A percentile compares a stretch with the other conserved stretches of the same genome.
phyloP scores from a whole-genome alignment of 2,113 vertebrate species.

The Platanista minor region DNA sequence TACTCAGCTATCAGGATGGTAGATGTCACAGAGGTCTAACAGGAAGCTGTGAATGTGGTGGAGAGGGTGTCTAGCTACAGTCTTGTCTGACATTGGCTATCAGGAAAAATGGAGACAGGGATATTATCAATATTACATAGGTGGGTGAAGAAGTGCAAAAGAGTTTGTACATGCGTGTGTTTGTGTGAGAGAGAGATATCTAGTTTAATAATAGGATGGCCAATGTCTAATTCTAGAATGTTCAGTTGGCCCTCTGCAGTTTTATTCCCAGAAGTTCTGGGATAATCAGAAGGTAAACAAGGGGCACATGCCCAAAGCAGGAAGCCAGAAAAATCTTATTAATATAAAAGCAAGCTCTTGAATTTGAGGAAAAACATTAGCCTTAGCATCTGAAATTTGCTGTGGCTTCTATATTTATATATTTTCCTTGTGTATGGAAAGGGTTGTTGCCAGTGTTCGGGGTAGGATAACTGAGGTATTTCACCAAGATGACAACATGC shows the following conservation, averaged over 20 bases:
- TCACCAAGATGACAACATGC: background rate
- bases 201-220: background rate
- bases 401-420: background rate
- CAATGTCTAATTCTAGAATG: background rate
- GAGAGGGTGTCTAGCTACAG: rapidly evolving
- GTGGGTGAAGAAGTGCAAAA: background rate
- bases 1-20: background rate
- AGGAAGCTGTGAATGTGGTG: background rate
- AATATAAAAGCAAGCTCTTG: background rate
- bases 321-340: background rate
- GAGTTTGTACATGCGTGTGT: background rate
- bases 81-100: background rate
- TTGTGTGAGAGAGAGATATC: background rate
- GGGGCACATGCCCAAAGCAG: background rate
- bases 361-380: background rate
- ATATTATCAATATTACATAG: background rate
- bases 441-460: background rate
- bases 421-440: background rate
- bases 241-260: background rate
- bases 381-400: background rate
- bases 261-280: background rate
- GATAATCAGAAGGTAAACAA: background rate
- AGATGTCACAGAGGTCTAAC: background rate
- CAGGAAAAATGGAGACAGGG: background rate
- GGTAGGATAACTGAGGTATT: background rate